A percentile compares a stretch with the other conserved stretches of the same genome.
Conservation (phyloP, 2,797 vertebrate species). For the Triplophysa yarkandensis region DNA sequence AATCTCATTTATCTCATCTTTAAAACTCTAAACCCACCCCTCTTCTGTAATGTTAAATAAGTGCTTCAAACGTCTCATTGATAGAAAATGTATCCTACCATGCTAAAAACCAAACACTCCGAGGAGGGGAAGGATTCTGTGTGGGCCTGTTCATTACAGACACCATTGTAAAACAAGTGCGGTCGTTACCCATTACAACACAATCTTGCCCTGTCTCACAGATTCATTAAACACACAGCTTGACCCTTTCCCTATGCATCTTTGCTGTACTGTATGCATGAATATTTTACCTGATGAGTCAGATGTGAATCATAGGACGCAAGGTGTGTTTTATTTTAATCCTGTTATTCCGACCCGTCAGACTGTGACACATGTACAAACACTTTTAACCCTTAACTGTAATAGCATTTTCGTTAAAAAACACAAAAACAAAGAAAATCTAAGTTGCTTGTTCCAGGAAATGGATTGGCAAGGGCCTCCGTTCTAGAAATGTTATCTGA, state of each 20-base stretch:
- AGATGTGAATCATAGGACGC: slow-evolving; percentile 35
- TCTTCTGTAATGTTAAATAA: slow-evolving; percentile 5
- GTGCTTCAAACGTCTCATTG: slow-evolving; percentile 7
- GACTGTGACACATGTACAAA: slow-evolving; percentile 23
- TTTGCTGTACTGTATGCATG: not conserved
- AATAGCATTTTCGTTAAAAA: too few species aligned
- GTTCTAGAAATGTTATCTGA: slow-evolving; percentile 17
- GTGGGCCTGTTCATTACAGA: not conserved
- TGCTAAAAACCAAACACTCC: not conserved
- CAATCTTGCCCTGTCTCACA: not conserved
- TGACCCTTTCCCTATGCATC: not conserved
- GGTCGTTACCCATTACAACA: not conserved
- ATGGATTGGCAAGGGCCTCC: not conserved
- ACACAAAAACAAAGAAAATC: too few species aligned
- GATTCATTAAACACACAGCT: not conserved
- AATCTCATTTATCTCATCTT: slow-evolving; percentile 4
- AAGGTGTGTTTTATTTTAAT: slow-evolving; percentile 16
- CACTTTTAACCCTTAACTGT: not conserved
- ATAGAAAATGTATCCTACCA: too few species aligned
- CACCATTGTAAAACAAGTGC: not conserved
- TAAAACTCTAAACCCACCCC: not conserved
- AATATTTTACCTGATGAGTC: slow-evolving; percentile 28
- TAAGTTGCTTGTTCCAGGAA: slow-evolving; percentile 34
- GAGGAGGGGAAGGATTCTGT: not conserved
- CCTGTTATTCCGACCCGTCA: slow-evolving; percentile 34